Evolutionary conservation across 2,888 invertebrate genomes (phyloP).

Genomic region (Cephalotes varians): DNA sequence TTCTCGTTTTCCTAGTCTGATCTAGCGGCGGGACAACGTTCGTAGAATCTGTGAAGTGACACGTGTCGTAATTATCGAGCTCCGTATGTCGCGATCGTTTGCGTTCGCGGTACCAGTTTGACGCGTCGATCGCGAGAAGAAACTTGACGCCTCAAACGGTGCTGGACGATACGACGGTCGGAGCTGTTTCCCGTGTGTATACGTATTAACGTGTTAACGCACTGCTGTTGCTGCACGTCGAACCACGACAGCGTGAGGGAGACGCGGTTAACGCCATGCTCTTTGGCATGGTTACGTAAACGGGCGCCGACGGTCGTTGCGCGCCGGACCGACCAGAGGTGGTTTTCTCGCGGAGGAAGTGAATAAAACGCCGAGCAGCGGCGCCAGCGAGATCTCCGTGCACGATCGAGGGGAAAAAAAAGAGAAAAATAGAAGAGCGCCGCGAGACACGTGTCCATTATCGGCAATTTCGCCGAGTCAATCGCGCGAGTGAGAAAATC

Average conservation of each 20-base stretch:
- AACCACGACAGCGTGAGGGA: constrained; percentile 12
- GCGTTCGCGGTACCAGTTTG: constrained; percentile 3
- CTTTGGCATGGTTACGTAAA: constrained; percentile 66
- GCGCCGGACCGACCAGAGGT: constrained; percentile 44
- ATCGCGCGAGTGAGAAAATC: constrained; percentile 12
- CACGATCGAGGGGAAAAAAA: not conserved
- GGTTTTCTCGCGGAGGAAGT: constrained; percentile 62
- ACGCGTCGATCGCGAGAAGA: not conserved
- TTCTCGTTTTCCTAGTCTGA: not conserved
- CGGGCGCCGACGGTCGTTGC: constrained; percentile 41
- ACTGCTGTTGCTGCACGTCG: not conserved
- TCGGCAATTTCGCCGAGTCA: not conserved
- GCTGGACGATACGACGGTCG: not conserved
- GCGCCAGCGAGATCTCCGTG: constrained; percentile 47
- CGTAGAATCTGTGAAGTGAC: not conserved
- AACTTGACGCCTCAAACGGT: not conserved
- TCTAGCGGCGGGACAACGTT: not conserved
- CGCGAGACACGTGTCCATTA: constrained; percentile 34
- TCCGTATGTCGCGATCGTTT: constrained; percentile 6
- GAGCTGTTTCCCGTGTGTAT: constrained; percentile 1
- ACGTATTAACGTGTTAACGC: constrained; percentile 29
- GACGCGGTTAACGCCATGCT: constrained; percentile 22
- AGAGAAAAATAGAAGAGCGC: constrained; percentile 16
- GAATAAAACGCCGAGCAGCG: constrained; percentile 46
- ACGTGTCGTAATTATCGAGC: not conserved